Conservation (phyloP, 2,113 vertebrate species). For the Tragelaphus scriptus region DNA sequence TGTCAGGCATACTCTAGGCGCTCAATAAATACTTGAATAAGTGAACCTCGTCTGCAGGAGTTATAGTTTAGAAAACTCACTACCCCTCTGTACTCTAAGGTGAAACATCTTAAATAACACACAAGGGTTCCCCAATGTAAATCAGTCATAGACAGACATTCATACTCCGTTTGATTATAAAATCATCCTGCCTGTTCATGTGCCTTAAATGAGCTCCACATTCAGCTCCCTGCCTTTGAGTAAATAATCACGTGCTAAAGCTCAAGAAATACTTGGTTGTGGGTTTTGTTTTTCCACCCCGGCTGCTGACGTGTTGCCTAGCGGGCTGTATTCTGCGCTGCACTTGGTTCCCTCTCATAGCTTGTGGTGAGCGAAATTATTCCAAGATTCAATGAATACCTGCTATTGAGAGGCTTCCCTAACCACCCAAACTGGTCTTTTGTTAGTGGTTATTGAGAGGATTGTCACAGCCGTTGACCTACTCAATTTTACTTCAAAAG, state of each 20-base stretch:
- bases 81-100: background rate
- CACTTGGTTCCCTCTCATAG: conserved; percentile 36
- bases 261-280: background rate
- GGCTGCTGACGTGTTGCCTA: background rate
- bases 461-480: conserved; percentile 68
- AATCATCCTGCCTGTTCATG: background rate
- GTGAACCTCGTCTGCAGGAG: background rate
- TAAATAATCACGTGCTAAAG: background rate
- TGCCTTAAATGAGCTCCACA: background rate
- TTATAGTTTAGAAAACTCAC: background rate
- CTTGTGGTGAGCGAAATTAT: conserved; percentile 55
- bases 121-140: fast-evolving
- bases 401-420: conserved; percentile 49
- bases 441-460: conserved; percentile 71
- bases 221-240: background rate
- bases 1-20: fast-evolving
- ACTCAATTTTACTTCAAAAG: conserved; percentile 64
- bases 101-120: background rate
- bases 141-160: fast-evolving
- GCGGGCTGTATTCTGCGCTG: background rate
- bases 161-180: background rate
- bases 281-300: conserved; percentile 12
- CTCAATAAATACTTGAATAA: background rate
- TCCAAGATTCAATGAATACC: conserved; percentile 60
- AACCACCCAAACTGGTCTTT: conserved; percentile 58